A percentile compares a stretch with the other conserved stretches of the same genome.
phyloP scores from a whole-genome alignment of 2,797 vertebrate species.

The Eidolon dupreanum region DNA sequence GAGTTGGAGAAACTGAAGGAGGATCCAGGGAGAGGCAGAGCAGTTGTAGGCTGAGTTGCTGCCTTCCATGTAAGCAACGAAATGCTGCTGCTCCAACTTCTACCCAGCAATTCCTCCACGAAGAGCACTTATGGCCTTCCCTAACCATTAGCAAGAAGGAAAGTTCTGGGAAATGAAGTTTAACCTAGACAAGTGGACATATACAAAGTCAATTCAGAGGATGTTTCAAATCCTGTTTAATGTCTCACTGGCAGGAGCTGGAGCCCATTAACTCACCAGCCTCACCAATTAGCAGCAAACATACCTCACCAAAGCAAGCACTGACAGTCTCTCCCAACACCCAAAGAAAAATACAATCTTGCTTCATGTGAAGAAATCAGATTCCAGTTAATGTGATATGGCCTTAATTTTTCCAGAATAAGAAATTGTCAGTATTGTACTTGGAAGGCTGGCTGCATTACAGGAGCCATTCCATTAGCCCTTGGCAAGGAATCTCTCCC shows the following conservation, averaged over 20 bases:
- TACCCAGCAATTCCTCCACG: background rate
- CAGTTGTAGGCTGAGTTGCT: background rate
- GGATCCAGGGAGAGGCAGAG: background rate
- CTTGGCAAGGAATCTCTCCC: constrained; percentile 43
- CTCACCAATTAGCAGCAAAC: background rate
- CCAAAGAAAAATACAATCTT: background rate
- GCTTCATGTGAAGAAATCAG: background rate
- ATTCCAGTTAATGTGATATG: background rate
- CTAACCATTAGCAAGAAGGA: background rate
- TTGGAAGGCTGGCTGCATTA: constrained; percentile 16
- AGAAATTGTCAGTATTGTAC: background rate
- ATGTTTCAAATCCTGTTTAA: background rate
- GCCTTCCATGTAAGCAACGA: background rate
- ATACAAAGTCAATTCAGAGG: background rate
- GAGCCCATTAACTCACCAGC: background rate
- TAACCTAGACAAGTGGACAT: background rate
- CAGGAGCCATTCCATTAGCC: constrained; percentile 61
- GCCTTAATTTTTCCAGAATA: constrained; percentile 44
- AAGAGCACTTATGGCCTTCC: background rate
- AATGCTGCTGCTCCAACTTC: background rate
- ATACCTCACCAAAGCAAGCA: background rate
- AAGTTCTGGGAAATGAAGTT: constrained; percentile 20
- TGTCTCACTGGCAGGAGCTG: background rate
- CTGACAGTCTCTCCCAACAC: background rate
- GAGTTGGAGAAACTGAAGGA: background rate